These are phyloP conservation scores for Plutella xylostella DNA, from an alignment of 2,888 invertebrate species.

Conservation along the genomic window DNA sequence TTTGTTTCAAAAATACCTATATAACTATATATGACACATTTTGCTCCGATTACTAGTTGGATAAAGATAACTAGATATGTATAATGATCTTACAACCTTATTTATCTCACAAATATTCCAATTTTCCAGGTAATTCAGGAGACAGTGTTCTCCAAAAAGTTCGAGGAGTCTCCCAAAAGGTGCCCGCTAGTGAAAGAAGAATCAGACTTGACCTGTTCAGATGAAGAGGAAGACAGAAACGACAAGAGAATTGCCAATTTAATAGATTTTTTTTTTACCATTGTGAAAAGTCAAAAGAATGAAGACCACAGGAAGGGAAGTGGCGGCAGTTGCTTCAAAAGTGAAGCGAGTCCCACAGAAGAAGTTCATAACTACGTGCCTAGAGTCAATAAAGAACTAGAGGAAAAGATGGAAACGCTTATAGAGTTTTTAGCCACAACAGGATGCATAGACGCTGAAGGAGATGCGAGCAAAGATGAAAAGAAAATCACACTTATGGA, in stretches of 20 bases:
- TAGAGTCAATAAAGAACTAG: slow-evolving; percentile 49
- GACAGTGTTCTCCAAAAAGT: slow-evolving; percentile 45
- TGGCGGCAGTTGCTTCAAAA: slow-evolving; percentile 53
- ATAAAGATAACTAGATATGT: no score
- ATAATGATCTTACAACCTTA: no score
- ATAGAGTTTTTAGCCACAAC: slow-evolving; percentile 58
- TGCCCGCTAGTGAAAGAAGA: slow-evolving; percentile 59
- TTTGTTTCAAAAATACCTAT: no score
- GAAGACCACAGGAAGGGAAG: slow-evolving; percentile 52
- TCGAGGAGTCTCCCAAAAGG: slow-evolving; percentile 41
- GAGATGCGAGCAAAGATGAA: slow-evolving; percentile 33
- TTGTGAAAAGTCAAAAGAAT: slow-evolving; percentile 52
- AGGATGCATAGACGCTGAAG: slow-evolving; percentile 51
- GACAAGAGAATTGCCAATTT: slow-evolving; percentile 57
- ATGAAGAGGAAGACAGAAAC: slow-evolving; percentile 48
- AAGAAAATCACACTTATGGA: slow-evolving; percentile 63
- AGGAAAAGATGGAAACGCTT: slow-evolving; percentile 61
- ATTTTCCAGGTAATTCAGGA: slow-evolving; percentile 64
- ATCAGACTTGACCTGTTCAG: slow-evolving; percentile 47
- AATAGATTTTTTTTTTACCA: slow-evolving; percentile 63
- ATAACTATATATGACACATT: no score
- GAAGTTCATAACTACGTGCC: slow-evolving; percentile 32
- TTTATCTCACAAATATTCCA: no score
- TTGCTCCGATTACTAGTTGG: no score
- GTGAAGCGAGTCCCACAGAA: slow-evolving; percentile 46